Conservation (phyloP, 2,888 invertebrate species). For the Catocala nupta region DNA sequence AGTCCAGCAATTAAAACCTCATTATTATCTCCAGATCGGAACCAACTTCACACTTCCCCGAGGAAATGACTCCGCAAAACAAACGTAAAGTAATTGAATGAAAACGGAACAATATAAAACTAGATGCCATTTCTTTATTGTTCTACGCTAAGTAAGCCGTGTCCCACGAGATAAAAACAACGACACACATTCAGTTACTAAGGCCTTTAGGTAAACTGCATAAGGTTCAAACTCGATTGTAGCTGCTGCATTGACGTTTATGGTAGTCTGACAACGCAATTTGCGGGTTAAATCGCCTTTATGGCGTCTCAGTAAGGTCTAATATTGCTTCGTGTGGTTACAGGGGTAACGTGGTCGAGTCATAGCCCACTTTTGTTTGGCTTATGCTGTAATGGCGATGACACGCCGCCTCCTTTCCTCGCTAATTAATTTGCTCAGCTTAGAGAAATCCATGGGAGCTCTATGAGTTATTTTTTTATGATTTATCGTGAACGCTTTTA, state of each 20-base stretch:
- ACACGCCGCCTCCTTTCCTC: constrained; percentile 68
- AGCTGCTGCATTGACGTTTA: constrained; percentile 7
- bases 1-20: constrained; percentile 8
- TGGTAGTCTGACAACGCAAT: constrained; percentile 9
- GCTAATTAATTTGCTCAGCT: constrained; percentile 75
- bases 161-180: constrained; percentile 46
- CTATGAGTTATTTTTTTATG: constrained; percentile 35
- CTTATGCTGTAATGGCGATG: constrained; percentile 65
- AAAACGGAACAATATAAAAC: constrained; percentile 57
- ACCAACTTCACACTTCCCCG: constrained; percentile 39
- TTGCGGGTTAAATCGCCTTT: constrained; percentile 17
- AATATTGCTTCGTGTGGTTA: constrained; percentile 7
- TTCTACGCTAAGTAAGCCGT: constrained; percentile 54
- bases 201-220: constrained; percentile 15
- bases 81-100: constrained; percentile 55
- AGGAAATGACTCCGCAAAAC: constrained; percentile 58
- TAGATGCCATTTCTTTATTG: constrained; percentile 56
- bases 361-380: constrained; percentile 69
- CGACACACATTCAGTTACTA: constrained; percentile 11
- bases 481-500: constrained; percentile 33
- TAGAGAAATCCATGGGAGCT: constrained; percentile 76
- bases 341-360: constrained; percentile 38
- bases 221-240: constrained; percentile 33
- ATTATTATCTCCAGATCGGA: background rate
- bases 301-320: constrained; percentile 26